Conservation (phyloP, 2,888 invertebrate species). For the Aromia moschata region DNA sequence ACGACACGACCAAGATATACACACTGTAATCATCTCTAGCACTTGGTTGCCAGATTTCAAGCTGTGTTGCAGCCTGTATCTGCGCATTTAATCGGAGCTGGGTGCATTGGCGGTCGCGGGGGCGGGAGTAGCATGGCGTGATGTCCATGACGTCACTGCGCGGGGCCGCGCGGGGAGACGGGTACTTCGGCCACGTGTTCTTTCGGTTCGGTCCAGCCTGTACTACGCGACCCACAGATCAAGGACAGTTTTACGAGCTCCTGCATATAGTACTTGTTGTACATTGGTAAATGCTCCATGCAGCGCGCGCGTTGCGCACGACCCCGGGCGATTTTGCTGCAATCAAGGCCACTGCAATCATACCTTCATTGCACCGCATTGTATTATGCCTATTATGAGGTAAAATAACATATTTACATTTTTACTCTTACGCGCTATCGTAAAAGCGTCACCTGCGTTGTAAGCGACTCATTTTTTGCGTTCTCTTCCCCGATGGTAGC, state of each 20-base stretch:
- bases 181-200: slow-evolving; percentile 59
- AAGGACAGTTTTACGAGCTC: slow-evolving; percentile 65
- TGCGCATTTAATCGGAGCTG: slow-evolving; percentile 60
- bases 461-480: background rate
- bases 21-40: slow-evolving; percentile 61
- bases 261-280: slow-evolving; percentile 60
- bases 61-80: slow-evolving; percentile 59
- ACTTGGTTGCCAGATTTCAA: slow-evolving; percentile 59
- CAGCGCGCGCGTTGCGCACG: slow-evolving; percentile 54
- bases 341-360: slow-evolving; percentile 61
- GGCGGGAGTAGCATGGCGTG: slow-evolving; percentile 58
- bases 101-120: slow-evolving; percentile 56
- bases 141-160: slow-evolving; percentile 60
- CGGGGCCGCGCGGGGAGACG: slow-evolving; percentile 41
- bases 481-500: background rate
- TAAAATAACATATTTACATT: slow-evolving; percentile 49
- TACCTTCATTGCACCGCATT: slow-evolving; percentile 55
- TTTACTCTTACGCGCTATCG: slow-evolving; percentile 26
- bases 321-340: slow-evolving; percentile 46
- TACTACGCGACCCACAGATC: slow-evolving; percentile 65
- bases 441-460: background rate
- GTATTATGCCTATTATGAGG: slow-evolving; percentile 51
- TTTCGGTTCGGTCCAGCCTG: slow-evolving; percentile 55
- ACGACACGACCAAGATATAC: slow-evolving; percentile 61
- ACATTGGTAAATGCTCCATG: slow-evolving; percentile 55